Evolutionary conservation across 2,888 invertebrate genomes (phyloP), one percentile per base, ranked within the genome.

Genomic region (Apotomis turbidana): DNA sequence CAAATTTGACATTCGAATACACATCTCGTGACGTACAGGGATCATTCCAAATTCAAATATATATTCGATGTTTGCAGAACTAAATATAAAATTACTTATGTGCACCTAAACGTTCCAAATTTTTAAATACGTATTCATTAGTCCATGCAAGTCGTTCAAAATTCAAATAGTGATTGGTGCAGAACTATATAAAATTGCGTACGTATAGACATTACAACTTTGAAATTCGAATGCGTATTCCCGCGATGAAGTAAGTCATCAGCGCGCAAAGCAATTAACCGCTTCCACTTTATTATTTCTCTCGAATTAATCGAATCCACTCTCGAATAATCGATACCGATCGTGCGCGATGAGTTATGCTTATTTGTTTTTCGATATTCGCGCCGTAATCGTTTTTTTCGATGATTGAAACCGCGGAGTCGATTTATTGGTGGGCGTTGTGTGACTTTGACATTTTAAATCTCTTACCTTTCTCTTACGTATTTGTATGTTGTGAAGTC

Each of bases 281-380:
- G 82, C 75, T 83, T 82, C 84, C 87, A 81, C 84, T 89, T 83
- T 85, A 89, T 90, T 88, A 90, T 87, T 86, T 85, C 85, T 81
- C 80, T 79, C 81, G 83, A 85, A 89, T 91, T 89, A 91, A 91
- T 91, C 90, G 90, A 89, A 85, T 87, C 85, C 83, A 85, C 81
- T 87, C 84, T 83, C 87, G 89, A 90, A 90, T 90, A 90, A 87
- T 88, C 89, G 90, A 90, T 90, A 86, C 82, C 81, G 87, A 91
- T 90, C 90, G 77, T 80, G 84, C 79, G 79, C 80, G 82, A 85
- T 88, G 88, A 90, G 84, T 90, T 87, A 89, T 87, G 85, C 81
- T 89, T 91, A 90, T 91, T 92, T 92, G 90, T 87, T 90, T 90
- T 88, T 84, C 69, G 81, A 81, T 78, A 79, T 80, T 81, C 81